These are phyloP conservation scores for Darevskia nairensis DNA, from an alignment of 2,797 vertebrate genomes.

Conservation along the genomic window DNA sequence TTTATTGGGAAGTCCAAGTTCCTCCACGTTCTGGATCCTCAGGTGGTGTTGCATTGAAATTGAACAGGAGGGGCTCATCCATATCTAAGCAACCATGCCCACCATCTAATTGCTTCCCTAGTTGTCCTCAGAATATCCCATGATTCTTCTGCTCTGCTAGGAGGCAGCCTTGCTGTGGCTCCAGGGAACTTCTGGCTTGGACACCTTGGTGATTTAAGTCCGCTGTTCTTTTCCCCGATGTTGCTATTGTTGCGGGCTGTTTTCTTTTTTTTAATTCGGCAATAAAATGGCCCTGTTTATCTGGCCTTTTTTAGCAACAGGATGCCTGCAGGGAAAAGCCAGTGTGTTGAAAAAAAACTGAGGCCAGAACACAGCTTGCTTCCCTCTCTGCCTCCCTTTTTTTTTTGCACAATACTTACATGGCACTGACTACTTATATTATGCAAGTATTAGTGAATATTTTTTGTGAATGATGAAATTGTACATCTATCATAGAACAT, in stretches of 20 bases:
- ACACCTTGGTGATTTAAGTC: constrained; percentile 52
- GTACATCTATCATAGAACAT: no score
- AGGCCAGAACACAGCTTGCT: not conserved
- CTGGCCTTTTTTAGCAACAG: constrained; percentile 48
- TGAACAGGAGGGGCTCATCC: constrained; percentile 51
- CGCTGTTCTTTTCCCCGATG: not conserved
- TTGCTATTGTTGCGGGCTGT: not conserved
- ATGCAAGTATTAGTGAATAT: no score
- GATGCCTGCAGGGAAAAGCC: constrained; percentile 43
- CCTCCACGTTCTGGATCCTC: not conserved
- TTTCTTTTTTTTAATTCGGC: constrained; percentile 28
- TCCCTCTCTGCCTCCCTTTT: no score
- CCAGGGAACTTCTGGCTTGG: constrained; percentile 33
- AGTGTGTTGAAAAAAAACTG: constrained; percentile 42
- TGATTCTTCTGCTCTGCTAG: constrained; percentile 1
- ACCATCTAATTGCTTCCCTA: constrained; percentile 50
- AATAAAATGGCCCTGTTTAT: constrained; percentile 54
- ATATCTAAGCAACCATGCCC: constrained; percentile 22
- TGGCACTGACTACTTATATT: not conserved
- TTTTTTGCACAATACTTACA: not conserved
- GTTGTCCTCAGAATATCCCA: not conserved
- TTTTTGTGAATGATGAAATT: no score
- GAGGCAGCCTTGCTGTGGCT: constrained; percentile 33
- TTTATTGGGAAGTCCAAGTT: not conserved
- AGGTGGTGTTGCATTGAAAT: not conserved